Evolutionary conservation across 2,888 invertebrate species (phyloP).

Genomic region (Patella ulyssiponensis): DNA sequence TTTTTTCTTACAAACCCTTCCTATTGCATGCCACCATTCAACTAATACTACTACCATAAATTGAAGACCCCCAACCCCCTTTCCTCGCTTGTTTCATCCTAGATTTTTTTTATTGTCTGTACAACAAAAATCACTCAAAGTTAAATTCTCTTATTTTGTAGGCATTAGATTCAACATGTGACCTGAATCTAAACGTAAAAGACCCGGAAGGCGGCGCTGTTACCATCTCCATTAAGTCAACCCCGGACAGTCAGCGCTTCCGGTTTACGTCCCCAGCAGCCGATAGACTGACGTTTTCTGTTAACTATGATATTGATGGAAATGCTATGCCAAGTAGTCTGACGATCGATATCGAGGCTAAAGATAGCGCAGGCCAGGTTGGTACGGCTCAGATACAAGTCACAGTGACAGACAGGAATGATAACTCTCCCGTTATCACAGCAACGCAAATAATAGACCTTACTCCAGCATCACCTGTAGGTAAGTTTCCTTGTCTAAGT

Average conservation of each 20-base stretch:
- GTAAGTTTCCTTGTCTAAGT: not conserved
- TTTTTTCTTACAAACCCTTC: too few species aligned
- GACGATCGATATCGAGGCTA: not conserved
- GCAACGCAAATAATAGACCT: not conserved
- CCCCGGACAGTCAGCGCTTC: not conserved
- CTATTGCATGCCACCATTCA: too few species aligned
- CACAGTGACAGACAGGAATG: not conserved
- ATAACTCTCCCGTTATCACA: not conserved
- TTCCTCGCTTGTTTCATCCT: too few species aligned
- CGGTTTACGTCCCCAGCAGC: not conserved
- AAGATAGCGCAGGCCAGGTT: not conserved
- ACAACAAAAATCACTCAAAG: too few species aligned
- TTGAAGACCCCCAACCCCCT: too few species aligned
- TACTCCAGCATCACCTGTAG: not conserved
- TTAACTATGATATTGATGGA: not conserved
- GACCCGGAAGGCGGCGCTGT: not conserved
- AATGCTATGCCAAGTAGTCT: not conserved
- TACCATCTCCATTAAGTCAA: not conserved
- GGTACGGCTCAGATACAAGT: not conserved
- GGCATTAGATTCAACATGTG: not conserved
- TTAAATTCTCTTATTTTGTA: not conserved
- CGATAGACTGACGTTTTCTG: not conserved
- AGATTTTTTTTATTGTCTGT: too few species aligned
- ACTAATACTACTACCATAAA: too few species aligned
- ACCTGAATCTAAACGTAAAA: not conserved